Percentiles rank a stretch among this genome's conserved stretches.
Conservation (phyloP, 2,888 invertebrate genomes). For the Isotomurus palustris region DNA sequence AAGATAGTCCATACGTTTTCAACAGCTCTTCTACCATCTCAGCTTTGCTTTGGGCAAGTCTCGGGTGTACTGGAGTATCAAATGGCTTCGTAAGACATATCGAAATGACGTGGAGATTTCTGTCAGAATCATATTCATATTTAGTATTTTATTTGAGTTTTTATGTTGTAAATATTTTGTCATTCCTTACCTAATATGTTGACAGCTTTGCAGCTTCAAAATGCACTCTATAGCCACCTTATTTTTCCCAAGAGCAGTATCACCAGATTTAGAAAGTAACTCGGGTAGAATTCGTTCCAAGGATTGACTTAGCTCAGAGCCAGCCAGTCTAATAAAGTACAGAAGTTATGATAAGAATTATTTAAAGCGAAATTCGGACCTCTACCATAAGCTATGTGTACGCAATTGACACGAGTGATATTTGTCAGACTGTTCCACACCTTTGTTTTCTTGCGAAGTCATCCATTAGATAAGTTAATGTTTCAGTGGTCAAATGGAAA, state of each 20-base stretch:
- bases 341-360: neutral
- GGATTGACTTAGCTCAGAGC: slow-evolving; percentile 74
- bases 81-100: slow-evolving; percentile 77
- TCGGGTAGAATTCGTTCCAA: slow-evolving; percentile 79
- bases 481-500: slow-evolving; percentile 76
- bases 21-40: slow-evolving; percentile 85
- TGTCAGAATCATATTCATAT: slow-evolving; percentile 47
- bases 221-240: slow-evolving; percentile 83
- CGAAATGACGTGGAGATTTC: slow-evolving; percentile 75
- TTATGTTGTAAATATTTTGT: neutral
- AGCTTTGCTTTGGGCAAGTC: slow-evolving; percentile 75
- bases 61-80: slow-evolving; percentile 77
- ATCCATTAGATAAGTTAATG: slow-evolving; percentile 71
- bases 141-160: neutral
- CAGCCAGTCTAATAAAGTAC: slow-evolving; percentile 61
- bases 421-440: slow-evolving; percentile 51
- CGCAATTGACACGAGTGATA: neutral
- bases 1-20: slow-evolving; percentile 76
- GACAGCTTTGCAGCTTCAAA: slow-evolving; percentile 63
- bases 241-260: slow-evolving; percentile 78
- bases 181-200: slow-evolving; percentile 62
- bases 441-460: slow-evolving; percentile 73
- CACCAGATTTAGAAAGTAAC: slow-evolving; percentile 76
- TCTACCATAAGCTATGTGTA: neutral
- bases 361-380: neutral